Evolutionary conservation across 2,888 invertebrate genomes (phyloP), one percentile per base, ranked within the genome.

Genomic region (Melieria crassipennis): DNA sequence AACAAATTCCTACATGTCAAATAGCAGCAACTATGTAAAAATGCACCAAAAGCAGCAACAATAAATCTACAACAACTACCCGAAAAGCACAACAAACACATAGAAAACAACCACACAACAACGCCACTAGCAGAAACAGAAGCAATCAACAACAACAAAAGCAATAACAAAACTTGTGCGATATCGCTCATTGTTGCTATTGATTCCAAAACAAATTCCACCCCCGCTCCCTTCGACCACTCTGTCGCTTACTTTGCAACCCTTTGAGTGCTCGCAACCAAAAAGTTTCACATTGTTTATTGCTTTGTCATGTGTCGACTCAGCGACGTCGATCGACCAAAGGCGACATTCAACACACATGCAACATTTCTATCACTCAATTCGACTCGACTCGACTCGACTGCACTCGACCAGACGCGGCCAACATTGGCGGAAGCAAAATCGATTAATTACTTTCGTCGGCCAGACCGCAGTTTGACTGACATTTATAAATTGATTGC

Each of bases 401-500:
- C 52, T n/a, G 4, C 7, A 64, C 64, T 64, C 3, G 16, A 16
- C 42, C 5, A 30, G 55, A 43, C 55, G 9, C 62, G 45, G 5
- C 11, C 45, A 55, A 16, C 55, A 45, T 46, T 55, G 16, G 48
- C 13, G 48, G 71, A 76, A 76, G 77, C 73, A 75, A 78, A 79
- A 79, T 80, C 79, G 79, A 80, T 80, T 80, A 81, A 80, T 81
- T 80, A 80, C 78, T 77, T 76, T 78, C 75, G 76, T 75, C 76
- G 71, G 76, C 70, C 76, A 75, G 77, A 78, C 80, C 80, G 73
- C 80, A 79, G 77, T 80, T 80, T 80, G 81, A 82, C 77, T 80
- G 82, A 79, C 79, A 77, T 79, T 79, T 79, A 79, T 80, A 80
- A 80, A 80, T 80, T 80, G 80, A 79, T 78, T 79, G 76, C 73